Evolutionary conservation across 2,113 vertebrate genomes (phyloP).

Genomic region (Atlantisia rogersi): DNA sequence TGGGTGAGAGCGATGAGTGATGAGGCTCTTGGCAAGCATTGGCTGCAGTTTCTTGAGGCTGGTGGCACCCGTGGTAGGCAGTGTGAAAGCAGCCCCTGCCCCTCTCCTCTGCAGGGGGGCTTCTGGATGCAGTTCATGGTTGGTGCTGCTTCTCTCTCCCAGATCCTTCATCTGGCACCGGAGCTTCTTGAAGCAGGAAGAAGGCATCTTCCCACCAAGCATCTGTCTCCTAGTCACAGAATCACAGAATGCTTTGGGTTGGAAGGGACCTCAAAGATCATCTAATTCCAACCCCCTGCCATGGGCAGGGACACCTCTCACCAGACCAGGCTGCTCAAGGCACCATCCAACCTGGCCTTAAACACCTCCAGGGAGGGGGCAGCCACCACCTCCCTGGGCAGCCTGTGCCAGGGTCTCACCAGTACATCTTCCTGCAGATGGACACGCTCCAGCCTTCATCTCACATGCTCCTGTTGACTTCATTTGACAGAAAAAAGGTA

Average conservation of each 20-base stretch:
- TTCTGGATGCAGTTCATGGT: not conserved
- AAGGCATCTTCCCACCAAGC: slow-evolving; percentile 10
- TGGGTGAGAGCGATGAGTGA: not conserved
- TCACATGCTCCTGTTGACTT: not conserved
- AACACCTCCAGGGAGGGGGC: too few species aligned
- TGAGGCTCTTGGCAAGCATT: not conserved
- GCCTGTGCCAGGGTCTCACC: too few species aligned
- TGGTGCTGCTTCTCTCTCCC: not conserved
- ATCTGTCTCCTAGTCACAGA: slow-evolving; percentile 4
- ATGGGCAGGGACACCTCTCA: too few species aligned
- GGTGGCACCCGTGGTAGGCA: not conserved
- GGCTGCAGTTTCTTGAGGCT: not conserved
- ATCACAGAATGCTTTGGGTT: too few species aligned
- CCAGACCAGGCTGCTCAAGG: too few species aligned
- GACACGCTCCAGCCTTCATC: not conserved
- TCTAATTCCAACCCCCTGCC: too few species aligned
- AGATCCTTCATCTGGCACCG: slow-evolving; percentile 40
- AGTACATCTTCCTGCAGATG: not conserved
- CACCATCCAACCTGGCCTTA: too few species aligned
- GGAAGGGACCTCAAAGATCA: too few species aligned
- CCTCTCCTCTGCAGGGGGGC: not conserved
- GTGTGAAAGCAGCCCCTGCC: slow-evolving; percentile 16
- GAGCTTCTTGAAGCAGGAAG: not conserved
- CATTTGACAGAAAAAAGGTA: not conserved
- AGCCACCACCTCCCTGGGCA: too few species aligned